These are phyloP conservation scores for Xestia xanthographa DNA, from an alignment of 2,888 invertebrate genomes.

Conservation along the genomic window DNA sequence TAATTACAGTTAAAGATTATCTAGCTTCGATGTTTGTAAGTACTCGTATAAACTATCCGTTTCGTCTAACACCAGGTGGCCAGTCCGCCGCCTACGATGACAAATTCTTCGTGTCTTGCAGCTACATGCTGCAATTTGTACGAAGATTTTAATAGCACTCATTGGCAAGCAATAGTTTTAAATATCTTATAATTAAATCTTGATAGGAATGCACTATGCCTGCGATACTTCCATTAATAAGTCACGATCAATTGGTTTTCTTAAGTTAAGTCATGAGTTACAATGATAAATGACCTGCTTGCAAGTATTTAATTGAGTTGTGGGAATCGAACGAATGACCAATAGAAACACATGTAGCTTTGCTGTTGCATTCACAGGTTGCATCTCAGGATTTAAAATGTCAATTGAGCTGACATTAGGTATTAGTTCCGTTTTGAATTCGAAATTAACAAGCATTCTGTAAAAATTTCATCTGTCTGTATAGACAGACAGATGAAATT, in stretches of 20 bases:
- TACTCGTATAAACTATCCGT: neutral
- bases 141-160: slow-evolving; percentile 12
- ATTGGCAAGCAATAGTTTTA: slow-evolving; percentile 15
- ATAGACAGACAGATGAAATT: no score
- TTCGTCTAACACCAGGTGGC: neutral
- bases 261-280: slow-evolving; percentile 7
- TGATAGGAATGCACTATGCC: neutral
- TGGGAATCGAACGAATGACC: slow-evolving; percentile 1
- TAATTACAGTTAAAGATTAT: neutral
- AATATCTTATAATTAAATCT: slow-evolving; percentile 42
- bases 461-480: no score
- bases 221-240: slow-evolving; percentile 8
- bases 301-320: slow-evolving; percentile 1
- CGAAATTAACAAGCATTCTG: no score
- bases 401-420: neutral
- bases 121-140: slow-evolving; percentile 15
- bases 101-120: slow-evolving; percentile 21
- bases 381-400: neutral
- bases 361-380: neutral
- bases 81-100: neutral
- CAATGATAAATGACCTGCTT: slow-evolving; percentile 19
- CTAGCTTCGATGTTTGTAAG: neutral
- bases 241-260: slow-evolving; percentile 20
- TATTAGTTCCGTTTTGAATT: no score
- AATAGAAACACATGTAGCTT: neutral